These are phyloP conservation scores for Forbesichthys papilliferus DNA, from an alignment of 2,113 vertebrate species.

Conservation along the genomic window DNA sequence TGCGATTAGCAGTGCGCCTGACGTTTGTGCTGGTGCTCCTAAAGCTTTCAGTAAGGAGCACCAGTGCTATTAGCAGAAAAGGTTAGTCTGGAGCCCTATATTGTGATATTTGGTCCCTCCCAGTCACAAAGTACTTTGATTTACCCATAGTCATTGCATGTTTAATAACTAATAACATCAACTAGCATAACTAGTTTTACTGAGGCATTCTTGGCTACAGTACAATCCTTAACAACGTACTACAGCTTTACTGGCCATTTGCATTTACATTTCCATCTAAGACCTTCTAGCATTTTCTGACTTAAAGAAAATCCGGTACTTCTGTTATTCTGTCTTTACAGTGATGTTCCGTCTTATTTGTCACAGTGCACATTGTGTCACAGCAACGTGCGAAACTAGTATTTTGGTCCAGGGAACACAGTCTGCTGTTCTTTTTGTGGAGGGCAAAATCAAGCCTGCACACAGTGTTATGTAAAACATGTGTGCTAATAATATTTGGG, in stretches of 20 bases:
- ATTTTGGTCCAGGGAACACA: constrained; percentile 15
- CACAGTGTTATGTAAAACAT: no score
- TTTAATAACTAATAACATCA: not conserved
- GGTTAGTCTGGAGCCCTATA: no score
- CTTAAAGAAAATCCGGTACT: constrained; percentile 18
- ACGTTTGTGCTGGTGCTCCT: no score
- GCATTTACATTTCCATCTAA: no score
- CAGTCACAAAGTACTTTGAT: no score
- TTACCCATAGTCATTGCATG: not conserved
- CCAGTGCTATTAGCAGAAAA: no score
- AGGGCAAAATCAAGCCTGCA: no score
- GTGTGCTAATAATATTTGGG: not conserved
- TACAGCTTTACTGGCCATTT: constrained; percentile 23
- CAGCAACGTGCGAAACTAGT: constrained; percentile 5
- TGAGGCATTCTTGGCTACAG: constrained; percentile 22
- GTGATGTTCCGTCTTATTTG: constrained; percentile 22
- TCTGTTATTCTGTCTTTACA: not conserved
- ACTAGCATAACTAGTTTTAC: not conserved
- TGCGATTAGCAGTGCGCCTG: no score
- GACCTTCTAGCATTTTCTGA: constrained; percentile 28
- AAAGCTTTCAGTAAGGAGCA: no score
- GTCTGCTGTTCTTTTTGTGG: not conserved
- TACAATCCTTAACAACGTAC: constrained; percentile 19
- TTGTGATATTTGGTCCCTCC: no score
- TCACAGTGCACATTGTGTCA: constrained; percentile 19